Evolutionary conservation across 2,797 vertebrate species (phyloP).

Genomic region (Chloroceryle amazona): DNA sequence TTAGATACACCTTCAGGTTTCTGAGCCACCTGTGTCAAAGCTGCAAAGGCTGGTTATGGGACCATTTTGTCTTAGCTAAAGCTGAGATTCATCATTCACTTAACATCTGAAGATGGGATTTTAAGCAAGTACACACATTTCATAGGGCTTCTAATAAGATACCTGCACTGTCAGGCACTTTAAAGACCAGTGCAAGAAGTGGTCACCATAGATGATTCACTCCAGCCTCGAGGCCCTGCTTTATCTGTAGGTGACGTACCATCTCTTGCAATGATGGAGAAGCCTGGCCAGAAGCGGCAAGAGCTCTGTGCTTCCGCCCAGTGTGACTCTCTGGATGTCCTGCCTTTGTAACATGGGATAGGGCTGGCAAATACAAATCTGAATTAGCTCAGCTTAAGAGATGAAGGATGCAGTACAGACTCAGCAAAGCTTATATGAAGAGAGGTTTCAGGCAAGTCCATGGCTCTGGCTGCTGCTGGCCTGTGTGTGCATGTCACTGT

Average conservation of each 20-base stretch:
- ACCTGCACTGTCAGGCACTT: not conserved
- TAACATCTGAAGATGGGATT: not conserved
- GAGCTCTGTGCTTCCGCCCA: not conserved
- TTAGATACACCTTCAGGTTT: not conserved
- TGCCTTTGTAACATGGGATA: not conserved
- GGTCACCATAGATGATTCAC: not conserved
- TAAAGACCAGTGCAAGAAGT: not conserved
- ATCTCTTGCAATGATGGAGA: not conserved
- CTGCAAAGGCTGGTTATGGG: not conserved
- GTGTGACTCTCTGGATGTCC: not conserved
- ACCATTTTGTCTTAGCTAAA: not conserved
- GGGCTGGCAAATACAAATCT: not conserved
- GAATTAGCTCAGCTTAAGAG: not conserved
- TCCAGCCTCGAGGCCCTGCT: not conserved
- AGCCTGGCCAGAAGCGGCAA: not conserved
- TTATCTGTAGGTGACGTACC: rapidly evolving
- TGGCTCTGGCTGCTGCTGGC: not conserved
- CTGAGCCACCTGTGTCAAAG: not conserved
- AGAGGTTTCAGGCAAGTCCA: not conserved
- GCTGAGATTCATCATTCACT: not conserved
- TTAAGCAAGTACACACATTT: not conserved
- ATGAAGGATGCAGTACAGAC: not conserved
- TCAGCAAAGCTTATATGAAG: not conserved
- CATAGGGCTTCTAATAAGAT: not conserved
- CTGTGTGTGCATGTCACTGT: rapidly evolving